phyloP scores from a whole-genome alignment of 2,113 vertebrate species.

The Tupaia chinensis region DNA sequence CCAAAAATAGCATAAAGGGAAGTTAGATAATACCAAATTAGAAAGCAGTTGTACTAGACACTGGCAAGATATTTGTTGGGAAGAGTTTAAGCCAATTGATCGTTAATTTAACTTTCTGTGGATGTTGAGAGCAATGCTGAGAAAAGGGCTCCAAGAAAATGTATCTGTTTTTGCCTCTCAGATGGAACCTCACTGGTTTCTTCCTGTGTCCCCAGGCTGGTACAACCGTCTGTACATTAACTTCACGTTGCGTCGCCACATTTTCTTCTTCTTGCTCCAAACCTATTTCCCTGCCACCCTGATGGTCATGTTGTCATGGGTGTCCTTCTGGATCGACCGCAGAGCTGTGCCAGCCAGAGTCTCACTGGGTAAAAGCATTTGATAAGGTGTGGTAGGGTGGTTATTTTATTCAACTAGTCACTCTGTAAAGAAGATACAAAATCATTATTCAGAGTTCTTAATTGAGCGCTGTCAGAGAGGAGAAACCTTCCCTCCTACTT shows the following conservation, averaged over 20 bases:
- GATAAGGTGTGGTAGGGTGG: neutral
- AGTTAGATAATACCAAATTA: neutral
- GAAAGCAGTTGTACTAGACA: neutral
- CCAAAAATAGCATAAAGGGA: neutral
- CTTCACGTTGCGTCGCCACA: constrained; percentile 95
- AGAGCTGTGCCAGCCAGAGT: constrained; percentile 96
- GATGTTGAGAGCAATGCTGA: neutral
- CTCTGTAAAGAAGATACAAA: neutral
- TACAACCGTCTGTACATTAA: constrained; percentile 97
- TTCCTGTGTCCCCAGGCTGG: constrained; percentile 89
- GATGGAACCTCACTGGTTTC: neutral
- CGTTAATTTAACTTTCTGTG: neutral
- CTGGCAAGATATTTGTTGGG: neutral
- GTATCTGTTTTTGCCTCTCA: no score
- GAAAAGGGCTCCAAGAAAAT: neutral
- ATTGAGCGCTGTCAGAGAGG: neutral
- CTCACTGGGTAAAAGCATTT: constrained; percentile 91
- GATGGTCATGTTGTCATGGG: constrained; percentile 98
- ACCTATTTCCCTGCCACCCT: constrained; percentile 96
- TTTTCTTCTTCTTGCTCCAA: constrained; percentile 97
- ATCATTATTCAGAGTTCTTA: neutral
- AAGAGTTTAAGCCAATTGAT: neutral
- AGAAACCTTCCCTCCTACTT: neutral
- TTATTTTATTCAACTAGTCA: neutral
- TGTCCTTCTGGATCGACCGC: constrained; percentile 97